phyloP scores from a whole-genome alignment of 2,113 vertebrate genomes.

The Corydoras maculifer region DNA sequence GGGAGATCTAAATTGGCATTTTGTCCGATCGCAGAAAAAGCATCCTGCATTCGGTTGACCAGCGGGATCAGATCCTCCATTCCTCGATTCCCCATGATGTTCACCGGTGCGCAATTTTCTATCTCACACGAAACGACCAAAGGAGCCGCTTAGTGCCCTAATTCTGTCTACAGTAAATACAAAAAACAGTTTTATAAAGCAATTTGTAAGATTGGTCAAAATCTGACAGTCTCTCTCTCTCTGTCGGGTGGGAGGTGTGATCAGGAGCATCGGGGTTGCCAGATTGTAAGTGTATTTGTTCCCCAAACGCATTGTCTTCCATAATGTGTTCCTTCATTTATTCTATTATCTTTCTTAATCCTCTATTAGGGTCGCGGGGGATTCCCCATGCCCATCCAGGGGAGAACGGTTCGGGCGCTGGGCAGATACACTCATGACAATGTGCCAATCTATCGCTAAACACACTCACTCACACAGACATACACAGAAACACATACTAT shows the following conservation, averaged over 20 bases:
- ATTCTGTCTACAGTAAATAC: too few species aligned
- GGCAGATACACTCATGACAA: too few species aligned
- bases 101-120: conserved; percentile 4
- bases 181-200: not conserved
- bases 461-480: too few species aligned
- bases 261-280: not conserved
- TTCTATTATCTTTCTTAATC: too few species aligned
- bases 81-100: conserved; percentile 91
- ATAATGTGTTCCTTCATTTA: too few species aligned
- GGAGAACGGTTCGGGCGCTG: too few species aligned
- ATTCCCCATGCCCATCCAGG: too few species aligned
- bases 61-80: conserved; percentile 95
- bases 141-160: not conserved
- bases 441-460: too few species aligned
- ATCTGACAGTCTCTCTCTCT: conserved; percentile 1
- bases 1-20: conserved; percentile 86
- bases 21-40: conserved; percentile 87
- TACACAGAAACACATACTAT: too few species aligned
- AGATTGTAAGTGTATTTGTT: not conserved
- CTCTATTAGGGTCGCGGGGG: too few species aligned
- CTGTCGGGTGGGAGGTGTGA: not conserved
- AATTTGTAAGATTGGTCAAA: not conserved
- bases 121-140: conserved; percentile 34
- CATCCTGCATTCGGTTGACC: conserved; percentile 87
- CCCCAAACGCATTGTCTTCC: too few species aligned